Percentiles rank a stretch among this genome's conserved stretches.
Evolutionary conservation across 2,113 vertebrate genomes (phyloP).

Genomic region (Hydrolagus affinis): DNA sequence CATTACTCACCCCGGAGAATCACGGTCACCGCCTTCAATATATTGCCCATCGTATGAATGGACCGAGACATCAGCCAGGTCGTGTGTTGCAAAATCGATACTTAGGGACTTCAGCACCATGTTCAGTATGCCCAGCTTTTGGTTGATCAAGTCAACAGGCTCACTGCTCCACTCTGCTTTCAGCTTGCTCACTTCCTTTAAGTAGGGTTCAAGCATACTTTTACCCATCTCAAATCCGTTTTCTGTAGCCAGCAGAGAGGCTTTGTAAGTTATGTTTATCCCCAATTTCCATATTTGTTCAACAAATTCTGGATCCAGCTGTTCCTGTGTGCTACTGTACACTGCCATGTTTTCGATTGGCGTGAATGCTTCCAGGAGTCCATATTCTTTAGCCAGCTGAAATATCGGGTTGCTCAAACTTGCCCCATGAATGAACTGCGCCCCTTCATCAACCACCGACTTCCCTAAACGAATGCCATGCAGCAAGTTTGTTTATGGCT

Average conservation of each 20-base stretch:
- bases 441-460: conserved; percentile 38
- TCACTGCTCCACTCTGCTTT: not conserved
- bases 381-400: conserved; percentile 35
- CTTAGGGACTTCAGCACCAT: conserved; percentile 38
- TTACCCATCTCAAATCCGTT: not conserved
- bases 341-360: conserved; percentile 28
- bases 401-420: conserved; percentile 41
- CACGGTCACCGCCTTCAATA: conserved; percentile 36
- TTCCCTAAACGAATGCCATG: conserved; percentile 34
- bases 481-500: not conserved
- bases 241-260: conserved; percentile 8
- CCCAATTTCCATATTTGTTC: conserved; percentile 33
- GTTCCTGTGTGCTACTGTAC: conserved; percentile 33
- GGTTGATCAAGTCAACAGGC: conserved; percentile 19
- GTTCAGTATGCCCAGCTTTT: conserved; percentile 34
- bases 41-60: conserved; percentile 35
- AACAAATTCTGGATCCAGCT: conserved; percentile 29
- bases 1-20: conserved; percentile 38
- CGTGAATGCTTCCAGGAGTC: conserved; percentile 36
- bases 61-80: conserved; percentile 37
- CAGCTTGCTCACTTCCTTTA: conserved; percentile 33
- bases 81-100: conserved; percentile 34
- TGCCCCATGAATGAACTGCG: conserved; percentile 42
- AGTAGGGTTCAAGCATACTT: conserved; percentile 38
- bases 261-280: conserved; percentile 13